Percentiles rank a stretch among this genome's conserved stretches.
These are phyloP conservation scores for Alosa sapidissima DNA, from an alignment of 2,797 vertebrate genomes.

Conservation along the genomic window DNA sequence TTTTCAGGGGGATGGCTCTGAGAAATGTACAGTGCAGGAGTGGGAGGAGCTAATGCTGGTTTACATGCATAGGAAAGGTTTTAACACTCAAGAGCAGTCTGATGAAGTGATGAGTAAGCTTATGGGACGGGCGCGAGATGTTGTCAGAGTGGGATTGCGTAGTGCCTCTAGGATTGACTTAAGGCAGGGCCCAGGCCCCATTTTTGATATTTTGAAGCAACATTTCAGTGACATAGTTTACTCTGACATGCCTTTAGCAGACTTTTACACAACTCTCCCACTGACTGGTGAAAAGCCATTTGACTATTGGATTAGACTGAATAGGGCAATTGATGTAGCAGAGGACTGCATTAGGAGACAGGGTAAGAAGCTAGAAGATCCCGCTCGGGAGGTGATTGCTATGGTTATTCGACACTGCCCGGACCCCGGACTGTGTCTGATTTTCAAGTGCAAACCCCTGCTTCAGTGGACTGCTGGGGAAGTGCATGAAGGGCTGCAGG, in stretches of 20 bases:
- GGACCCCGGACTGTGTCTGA: slow-evolving; percentile 36
- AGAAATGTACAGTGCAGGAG: slow-evolving; percentile 28
- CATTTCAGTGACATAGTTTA: slow-evolving; percentile 39
- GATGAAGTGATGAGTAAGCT: slow-evolving; percentile 31
- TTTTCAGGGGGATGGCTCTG: slow-evolving; percentile 34
- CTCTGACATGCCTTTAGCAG: slow-evolving; percentile 40
- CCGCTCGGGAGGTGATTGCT: slow-evolving; percentile 22
- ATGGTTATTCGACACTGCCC: slow-evolving; percentile 41
- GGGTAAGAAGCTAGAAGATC: slow-evolving; percentile 19
- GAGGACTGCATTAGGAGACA: slow-evolving; percentile 40
- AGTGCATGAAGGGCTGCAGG: slow-evolving; percentile 32
- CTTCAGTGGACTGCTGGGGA: slow-evolving; percentile 37
- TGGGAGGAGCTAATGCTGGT: slow-evolving; percentile 28
- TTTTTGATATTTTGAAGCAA: slow-evolving; percentile 43
- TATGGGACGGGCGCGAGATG: slow-evolving; percentile 27
- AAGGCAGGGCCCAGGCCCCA: not conserved
- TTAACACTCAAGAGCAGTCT: not conserved
- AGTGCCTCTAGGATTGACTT: not conserved
- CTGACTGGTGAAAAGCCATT: slow-evolving; percentile 36
- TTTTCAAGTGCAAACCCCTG: slow-evolving; percentile 43
- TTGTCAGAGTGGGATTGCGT: slow-evolving; percentile 19
- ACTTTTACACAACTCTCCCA: slow-evolving; percentile 39
- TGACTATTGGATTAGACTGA: slow-evolving; percentile 50
- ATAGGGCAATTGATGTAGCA: slow-evolving; percentile 32
- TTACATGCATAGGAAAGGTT: slow-evolving; percentile 19